Base-by-base conservation (phyloP, 2,888 invertebrate genomes). In the Eulithis prunata region DNA sequence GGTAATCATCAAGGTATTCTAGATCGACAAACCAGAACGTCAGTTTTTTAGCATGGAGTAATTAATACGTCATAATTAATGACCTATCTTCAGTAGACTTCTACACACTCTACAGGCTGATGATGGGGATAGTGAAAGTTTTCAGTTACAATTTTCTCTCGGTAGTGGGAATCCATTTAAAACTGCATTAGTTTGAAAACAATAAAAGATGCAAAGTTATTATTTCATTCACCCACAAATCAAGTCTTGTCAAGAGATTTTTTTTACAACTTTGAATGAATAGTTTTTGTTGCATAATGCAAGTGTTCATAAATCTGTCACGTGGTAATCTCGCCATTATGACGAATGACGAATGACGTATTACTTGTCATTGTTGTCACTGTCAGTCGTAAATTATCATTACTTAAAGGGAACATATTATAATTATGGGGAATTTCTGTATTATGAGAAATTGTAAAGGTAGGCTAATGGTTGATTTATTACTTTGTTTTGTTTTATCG, bases 301-400 rank as follows among this genome's bases (percentile, higher is more conserved):
- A 86, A 84, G 62, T 68, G 75, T 73, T 84, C 87, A 79, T 92
- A 92, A 91, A 91, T 91, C 89, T 89, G 88, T 85, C 89, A 65
- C 72, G 73, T 69, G 72, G 81, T 90, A 91, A 91, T 91, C 91
- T 89, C 84, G 82, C 85, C 86, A 88, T 90, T 91, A 90, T 91
- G 92, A 92, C 86, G 88, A 85, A 87, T 92, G 91, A 91, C 91
- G 89, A 85, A 87, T 92, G 91, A 91, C 91, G 89, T 84, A 90
- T 90, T 87, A 84, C 89, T 80, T 54, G 75, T 78, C 83, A 87
- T 91, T 91, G 89, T 83, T 81, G 81, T 80, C 75, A 78, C 70
- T 71, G 76, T 72, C 80, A 63, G 47, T 59, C 87, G 80, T 90
- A 88, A 89, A 89, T 89, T 86, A 81, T 64, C 69, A 69, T 76